A percentile compares a stretch with the other conserved stretches of the same genome.
Conservation (phyloP, 2,888 invertebrate genomes). For the Lasioglossum pauxillum region DNA sequence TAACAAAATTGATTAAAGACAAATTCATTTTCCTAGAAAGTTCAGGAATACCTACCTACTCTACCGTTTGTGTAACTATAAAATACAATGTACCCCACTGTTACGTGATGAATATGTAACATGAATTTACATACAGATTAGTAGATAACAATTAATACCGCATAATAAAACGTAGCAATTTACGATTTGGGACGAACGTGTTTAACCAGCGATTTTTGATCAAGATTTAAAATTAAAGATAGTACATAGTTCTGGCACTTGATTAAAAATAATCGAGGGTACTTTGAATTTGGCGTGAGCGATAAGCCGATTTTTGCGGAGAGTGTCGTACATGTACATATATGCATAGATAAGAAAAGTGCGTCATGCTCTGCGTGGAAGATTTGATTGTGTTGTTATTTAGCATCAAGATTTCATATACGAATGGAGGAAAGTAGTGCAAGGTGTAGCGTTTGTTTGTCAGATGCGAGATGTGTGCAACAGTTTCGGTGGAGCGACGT, state of each 20-base stretch:
- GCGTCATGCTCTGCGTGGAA: background rate
- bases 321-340: background rate
- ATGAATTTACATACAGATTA: background rate
- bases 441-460: background rate
- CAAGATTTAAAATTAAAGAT: background rate
- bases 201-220: background rate
- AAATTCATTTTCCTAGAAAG: too few relatives aligned
- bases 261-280: background rate
- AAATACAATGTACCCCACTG: background rate
- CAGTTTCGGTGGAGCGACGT: background rate
- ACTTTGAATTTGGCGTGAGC: background rate
- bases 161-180: background rate
- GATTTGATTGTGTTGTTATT: background rate
- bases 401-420: background rate
- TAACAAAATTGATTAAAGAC: too few relatives aligned
- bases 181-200: background rate
- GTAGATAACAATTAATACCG: background rate
- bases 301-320: constrained; percentile 33
- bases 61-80: background rate
- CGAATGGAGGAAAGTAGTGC: background rate
- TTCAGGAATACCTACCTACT: background rate
- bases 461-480: background rate
- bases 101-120: background rate
- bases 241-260: background rate
- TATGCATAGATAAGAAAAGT: constrained; percentile 21